Conservation (phyloP, 2,113 vertebrate genomes). For the Dipodomys spectabilis region DNA sequence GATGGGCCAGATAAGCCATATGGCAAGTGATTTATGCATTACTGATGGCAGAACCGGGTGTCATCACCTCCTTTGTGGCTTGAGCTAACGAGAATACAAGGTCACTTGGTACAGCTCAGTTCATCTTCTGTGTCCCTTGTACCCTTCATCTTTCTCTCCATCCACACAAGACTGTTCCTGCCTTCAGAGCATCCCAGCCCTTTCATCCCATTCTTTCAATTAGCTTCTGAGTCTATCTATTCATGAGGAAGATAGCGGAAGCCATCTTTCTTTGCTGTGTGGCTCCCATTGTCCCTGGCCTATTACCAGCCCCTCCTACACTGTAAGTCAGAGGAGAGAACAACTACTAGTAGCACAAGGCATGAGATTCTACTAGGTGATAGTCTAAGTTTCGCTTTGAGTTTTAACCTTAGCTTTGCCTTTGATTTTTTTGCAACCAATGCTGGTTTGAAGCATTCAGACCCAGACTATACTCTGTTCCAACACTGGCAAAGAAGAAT, state of each 20-base stretch:
- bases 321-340: neutral
- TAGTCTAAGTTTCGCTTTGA: neutral
- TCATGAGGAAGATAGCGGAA: neutral
- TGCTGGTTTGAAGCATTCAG: neutral
- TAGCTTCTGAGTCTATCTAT: neutral
- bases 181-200: neutral
- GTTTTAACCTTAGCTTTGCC: neutral
- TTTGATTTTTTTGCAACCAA: neutral
- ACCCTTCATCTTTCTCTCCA: neutral
- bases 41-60: neutral
- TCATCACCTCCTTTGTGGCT: neutral
- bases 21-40: neutral
- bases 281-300: neutral
- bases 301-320: neutral
- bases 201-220: neutral
- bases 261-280: neutral
- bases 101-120: neutral
- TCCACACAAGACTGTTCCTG: no score
- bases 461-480: neutral
- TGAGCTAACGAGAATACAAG: conserved; percentile 5
- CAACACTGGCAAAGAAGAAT: neutral
- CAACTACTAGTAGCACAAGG: neutral
- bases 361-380: neutral
- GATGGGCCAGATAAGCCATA: neutral
- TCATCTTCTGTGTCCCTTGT: neutral